Percentiles rank a stretch among this genome's conserved stretches.
phyloP scores from a whole-genome alignment of 2,797 vertebrate species.

The Hybognathus amarus region DNA sequence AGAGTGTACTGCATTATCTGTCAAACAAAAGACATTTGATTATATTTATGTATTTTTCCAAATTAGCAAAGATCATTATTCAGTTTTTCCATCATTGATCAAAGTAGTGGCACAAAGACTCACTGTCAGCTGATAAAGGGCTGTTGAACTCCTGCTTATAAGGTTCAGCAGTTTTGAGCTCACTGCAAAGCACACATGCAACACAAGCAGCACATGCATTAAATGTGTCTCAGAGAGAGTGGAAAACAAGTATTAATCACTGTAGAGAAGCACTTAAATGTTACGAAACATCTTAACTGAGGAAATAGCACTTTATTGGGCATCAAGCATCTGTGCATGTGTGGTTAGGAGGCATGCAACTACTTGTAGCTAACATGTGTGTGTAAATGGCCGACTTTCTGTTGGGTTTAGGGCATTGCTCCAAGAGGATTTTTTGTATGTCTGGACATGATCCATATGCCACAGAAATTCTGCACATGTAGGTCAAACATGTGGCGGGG shows the following conservation, averaged over 20 bases:
- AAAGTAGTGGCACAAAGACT: constrained; percentile 64
- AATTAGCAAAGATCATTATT: not conserved
- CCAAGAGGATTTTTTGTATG: no score
- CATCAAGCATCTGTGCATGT: constrained; percentile 9
- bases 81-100: constrained; percentile 17
- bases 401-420: no score
- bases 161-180: constrained; percentile 63
- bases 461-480: no score
- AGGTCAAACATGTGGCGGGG: no score
- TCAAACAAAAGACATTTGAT: constrained; percentile 32
- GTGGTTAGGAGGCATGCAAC: not conserved
- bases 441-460: no score
- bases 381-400: no score
- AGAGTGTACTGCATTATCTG: constrained; percentile 54
- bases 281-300: constrained; percentile 14
- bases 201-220: constrained; percentile 57
- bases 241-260: constrained; percentile 11
- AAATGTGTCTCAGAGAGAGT: not conserved
- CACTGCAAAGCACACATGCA: constrained; percentile 70
- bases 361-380: not conserved
- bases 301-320: not conserved
- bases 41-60: not conserved
- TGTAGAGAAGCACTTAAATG: not conserved
- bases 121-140: constrained; percentile 68
- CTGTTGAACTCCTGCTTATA: constrained; percentile 57